Evolutionary conservation across 23 tunicate species (phyloP).

Genomic region (Trididemnum clinides): DNA sequence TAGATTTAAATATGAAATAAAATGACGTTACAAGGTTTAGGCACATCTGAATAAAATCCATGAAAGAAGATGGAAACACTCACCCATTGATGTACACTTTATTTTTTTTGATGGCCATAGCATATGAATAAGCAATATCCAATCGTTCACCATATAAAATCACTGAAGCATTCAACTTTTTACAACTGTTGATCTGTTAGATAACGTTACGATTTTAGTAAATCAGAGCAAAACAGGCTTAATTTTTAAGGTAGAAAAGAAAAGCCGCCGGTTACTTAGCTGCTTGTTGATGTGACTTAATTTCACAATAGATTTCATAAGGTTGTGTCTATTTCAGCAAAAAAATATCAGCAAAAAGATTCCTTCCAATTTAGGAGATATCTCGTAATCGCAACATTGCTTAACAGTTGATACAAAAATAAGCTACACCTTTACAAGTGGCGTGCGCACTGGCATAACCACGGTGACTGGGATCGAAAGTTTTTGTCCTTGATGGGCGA

Average conservation of each 20-base stretch:
- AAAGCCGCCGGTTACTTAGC: too few relatives aligned
- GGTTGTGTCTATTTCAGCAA: not conserved
- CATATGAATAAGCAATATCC: slow-evolving; percentile 80
- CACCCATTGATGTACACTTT: slow-evolving; percentile 89
- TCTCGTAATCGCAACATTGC: not conserved
- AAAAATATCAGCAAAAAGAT: too few relatives aligned
- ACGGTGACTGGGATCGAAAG: slow-evolving; percentile 89
- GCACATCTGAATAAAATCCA: too few relatives aligned
- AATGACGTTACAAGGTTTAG: too few relatives aligned
- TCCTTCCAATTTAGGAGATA: too few relatives aligned
- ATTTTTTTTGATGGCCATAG: slow-evolving; percentile 52
- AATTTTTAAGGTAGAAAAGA: too few relatives aligned
- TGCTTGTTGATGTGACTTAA: too few relatives aligned
- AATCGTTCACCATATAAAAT: slow-evolving; percentile 74
- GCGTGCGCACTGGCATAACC: slow-evolving; percentile 93
- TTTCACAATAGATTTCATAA: not conserved
- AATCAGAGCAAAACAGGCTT: too few relatives aligned
- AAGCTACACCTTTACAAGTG: slow-evolving; percentile 92
- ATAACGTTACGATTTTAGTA: too few relatives aligned
- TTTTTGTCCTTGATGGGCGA: slow-evolving; percentile 83
- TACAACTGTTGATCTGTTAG: slow-evolving; percentile 78
- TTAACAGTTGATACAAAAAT: not conserved
- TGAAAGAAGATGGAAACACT: not conserved
- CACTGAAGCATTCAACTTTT: slow-evolving; percentile 70
- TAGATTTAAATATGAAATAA: too few relatives aligned